A percentile compares a stretch with the other conserved stretches of the same genome.
Conservation (phyloP, 1,140 invertebrate genomes). For the Zaprionus taronus region DNA sequence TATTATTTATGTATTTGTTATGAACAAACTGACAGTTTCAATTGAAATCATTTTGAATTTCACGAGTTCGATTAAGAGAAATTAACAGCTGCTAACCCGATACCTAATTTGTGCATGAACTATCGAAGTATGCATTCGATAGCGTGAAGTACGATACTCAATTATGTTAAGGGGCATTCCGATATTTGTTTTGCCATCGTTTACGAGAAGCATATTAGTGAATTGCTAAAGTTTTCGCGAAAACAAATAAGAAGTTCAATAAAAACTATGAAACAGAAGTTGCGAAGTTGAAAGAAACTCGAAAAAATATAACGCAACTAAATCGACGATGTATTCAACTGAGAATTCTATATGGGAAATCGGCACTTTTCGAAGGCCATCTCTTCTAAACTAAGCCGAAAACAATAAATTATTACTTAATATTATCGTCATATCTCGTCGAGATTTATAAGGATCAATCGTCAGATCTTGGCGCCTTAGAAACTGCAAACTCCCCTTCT, state of each 20-base stretch:
- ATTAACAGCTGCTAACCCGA: background rate
- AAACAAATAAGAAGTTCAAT: conserved; percentile 1
- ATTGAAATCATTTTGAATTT: background rate
- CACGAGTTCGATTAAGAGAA: background rate
- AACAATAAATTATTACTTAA: no score
- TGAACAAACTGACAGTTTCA: no score
- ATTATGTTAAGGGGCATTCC: background rate
- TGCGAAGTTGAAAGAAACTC: background rate
- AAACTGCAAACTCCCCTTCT: no score
- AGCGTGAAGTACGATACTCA: background rate
- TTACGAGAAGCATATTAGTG: conserved; percentile 20
- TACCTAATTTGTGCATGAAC: background rate
- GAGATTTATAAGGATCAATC: no score
- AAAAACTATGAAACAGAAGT: conserved; percentile 36
- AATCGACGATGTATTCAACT: no score
- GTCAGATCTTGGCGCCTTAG: no score
- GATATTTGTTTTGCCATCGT: conserved; percentile 22
- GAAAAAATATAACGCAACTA: conserved; percentile 10
- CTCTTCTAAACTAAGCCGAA: no score
- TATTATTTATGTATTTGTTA: no score
- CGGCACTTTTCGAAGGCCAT: no score
- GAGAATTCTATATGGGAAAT: no score
- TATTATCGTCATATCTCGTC: no score
- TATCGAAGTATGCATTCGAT: conserved; percentile 8
- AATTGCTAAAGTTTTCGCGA: conserved; percentile 12